Conservation (phyloP, 1,140 invertebrate genomes). For the Macrosteles quadrilineatus region DNA sequence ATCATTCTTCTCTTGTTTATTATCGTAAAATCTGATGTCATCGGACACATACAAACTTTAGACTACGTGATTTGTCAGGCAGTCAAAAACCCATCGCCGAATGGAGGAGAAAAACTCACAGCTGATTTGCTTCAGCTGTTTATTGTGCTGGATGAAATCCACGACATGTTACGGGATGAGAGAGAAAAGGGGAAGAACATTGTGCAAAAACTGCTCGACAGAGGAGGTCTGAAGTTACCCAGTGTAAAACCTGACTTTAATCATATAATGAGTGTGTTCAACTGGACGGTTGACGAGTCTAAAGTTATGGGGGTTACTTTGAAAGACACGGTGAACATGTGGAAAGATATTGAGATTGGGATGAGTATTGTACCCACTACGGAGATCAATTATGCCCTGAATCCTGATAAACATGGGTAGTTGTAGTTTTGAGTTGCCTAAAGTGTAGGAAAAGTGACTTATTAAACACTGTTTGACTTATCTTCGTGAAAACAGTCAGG, state of each 20-base stretch:
- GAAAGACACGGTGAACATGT: neutral
- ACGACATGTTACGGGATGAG: constrained; percentile 8
- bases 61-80: neutral
- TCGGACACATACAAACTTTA: neutral
- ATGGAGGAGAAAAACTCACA: neutral
- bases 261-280: neutral
- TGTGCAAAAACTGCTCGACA: neutral
- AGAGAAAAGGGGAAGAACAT: neutral
- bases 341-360: constrained; percentile 2
- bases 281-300: constrained; percentile 11
- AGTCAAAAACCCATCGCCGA: neutral
- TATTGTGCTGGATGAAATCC: neutral
- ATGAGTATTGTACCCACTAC: neutral
- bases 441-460: too few species aligned
- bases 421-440: too few species aligned
- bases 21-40: neutral
- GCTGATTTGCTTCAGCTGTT: neutral
- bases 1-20: too few species aligned
- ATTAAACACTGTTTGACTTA: too few species aligned
- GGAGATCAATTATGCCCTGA: neutral
- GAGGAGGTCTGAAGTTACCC: neutral
- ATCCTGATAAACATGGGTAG: neutral
- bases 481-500: too few species aligned
- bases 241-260: neutral
- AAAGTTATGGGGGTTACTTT: neutral